A percentile compares a stretch with the other conserved stretches of the same genome.
Evolutionary conservation across 1,140 invertebrate genomes (phyloP).

Genomic region (Sipha flava): DNA sequence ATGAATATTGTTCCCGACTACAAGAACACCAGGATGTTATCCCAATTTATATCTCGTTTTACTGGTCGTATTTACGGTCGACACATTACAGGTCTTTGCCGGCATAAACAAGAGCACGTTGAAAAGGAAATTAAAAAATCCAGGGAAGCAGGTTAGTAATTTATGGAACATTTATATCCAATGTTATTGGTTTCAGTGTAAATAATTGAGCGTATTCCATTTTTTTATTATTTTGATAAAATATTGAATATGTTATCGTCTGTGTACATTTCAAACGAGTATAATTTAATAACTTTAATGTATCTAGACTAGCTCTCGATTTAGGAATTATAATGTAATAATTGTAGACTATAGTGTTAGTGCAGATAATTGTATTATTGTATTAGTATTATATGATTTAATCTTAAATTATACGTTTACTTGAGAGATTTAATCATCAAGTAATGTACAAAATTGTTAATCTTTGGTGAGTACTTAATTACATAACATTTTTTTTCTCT

Average conservation of each 20-base stretch:
- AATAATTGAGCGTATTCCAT: neutral
- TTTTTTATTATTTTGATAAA: neutral
- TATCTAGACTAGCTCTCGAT: no score
- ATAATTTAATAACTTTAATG: no score
- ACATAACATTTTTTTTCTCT: neutral
- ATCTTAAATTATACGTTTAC: no score
- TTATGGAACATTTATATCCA: neutral
- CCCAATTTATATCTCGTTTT: slow-evolving; percentile 90
- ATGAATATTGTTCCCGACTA: slow-evolving; percentile 75
- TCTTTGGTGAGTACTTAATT: no score
- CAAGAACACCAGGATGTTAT: slow-evolving; percentile 83
- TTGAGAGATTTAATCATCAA: no score
- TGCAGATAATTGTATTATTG: no score
- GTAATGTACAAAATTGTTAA: no score
- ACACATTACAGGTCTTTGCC: slow-evolving; percentile 84
- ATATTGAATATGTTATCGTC: no score
- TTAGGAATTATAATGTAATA: no score
- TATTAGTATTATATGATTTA: no score
- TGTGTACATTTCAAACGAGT: no score
- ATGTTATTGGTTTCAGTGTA: neutral
- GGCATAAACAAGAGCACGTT: slow-evolving; percentile 60
- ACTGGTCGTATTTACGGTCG: slow-evolving; percentile 83
- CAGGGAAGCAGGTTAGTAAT: slow-evolving; percentile 51
- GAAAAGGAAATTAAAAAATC: slow-evolving; percentile 64
- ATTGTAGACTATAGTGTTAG: no score